Base-by-base conservation (phyloP, 2,113 vertebrate genomes). In the Peromyscus californicus region DNA sequence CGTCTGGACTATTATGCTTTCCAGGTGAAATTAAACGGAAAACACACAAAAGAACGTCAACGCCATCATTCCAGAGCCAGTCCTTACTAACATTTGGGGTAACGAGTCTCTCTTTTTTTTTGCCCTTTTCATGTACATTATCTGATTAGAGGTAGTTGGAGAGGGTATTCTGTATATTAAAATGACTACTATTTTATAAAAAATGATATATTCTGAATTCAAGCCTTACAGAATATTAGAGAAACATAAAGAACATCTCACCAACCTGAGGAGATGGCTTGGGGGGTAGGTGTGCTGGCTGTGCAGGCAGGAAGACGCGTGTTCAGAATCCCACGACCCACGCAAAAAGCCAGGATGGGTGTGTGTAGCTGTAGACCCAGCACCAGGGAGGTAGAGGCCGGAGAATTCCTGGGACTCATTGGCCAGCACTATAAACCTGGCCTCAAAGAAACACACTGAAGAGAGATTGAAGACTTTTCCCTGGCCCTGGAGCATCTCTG, bases 101-200 rank as follows among this genome's bases (percentile, higher is more conserved):
- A 78, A 48, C 8, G 5, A 39, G 22, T 31, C 26, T n/a, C n/a
- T n/a, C n/a, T n/a, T 16, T 63, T 78, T 67, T 91, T 29, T 51
- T 13, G 17, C 39, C 19, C 21, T 8, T 22, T 36, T n/a, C 16
- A 15, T 16, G 0, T 54, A 10, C 4, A 29, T 17, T 67, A 13
- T 13, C 45, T 26, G 0, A 69, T 48, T 72, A 42, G 21, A 10
- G 26, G 0, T 88, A 22, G 15, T 42, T 83, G 13, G 26, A 70
- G 67, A 84, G 45, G 45, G 72, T 36, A 85, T 72, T 67, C 13
- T 79, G 8, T 36, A 29, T 76, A 39, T 31, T 87, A 79, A 29
- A 92, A 67, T 70, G 79, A 96, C 24, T 79, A n/a, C n/a, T 85
- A 54, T 36, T 86, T 97, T 54, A 24, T 70, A 45, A 93, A 90